Evolutionary conservation across 2,113 vertebrate species (phyloP).

Genomic region (Centropristis striata): DNA sequence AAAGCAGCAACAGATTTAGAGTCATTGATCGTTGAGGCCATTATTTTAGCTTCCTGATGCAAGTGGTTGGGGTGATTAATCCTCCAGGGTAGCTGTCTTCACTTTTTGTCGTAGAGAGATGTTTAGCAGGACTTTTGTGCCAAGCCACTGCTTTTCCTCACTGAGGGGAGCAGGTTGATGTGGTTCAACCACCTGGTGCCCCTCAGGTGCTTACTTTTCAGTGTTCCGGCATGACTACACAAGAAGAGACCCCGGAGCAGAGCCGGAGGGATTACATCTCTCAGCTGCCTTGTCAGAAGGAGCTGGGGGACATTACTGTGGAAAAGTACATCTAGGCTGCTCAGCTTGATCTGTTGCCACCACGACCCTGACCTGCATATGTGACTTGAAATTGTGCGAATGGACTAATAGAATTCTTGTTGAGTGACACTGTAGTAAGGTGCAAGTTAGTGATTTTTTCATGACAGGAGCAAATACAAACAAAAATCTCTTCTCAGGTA

Average conservation of each 20-base stretch:
- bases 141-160: constrained; percentile 10
- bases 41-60: neutral
- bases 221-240: constrained; percentile 14
- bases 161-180: neutral
- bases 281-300: constrained; percentile 34
- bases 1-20: neutral
- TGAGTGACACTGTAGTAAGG: neutral
- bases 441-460: neutral
- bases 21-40: neutral
- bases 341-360: constrained; percentile 20
- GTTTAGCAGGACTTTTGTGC: neutral
- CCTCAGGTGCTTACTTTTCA: constrained; percentile 26
- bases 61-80: neutral
- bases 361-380: constrained; percentile 11
- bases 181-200: neutral
- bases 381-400: constrained; percentile 12
- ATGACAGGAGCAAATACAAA: neutral
- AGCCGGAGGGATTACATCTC: constrained; percentile 46
- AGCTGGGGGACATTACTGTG: constrained; percentile 13
- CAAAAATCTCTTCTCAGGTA: neutral
- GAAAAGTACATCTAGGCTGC: constrained; percentile 17
- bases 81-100: neutral
- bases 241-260: constrained; percentile 31
- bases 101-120: neutral
- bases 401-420: neutral